Evolutionary conservation across 37 sponge, comb jelly and placozoan genomes (phyloP).

Genomic region (Theonella swinhoei): DNA sequence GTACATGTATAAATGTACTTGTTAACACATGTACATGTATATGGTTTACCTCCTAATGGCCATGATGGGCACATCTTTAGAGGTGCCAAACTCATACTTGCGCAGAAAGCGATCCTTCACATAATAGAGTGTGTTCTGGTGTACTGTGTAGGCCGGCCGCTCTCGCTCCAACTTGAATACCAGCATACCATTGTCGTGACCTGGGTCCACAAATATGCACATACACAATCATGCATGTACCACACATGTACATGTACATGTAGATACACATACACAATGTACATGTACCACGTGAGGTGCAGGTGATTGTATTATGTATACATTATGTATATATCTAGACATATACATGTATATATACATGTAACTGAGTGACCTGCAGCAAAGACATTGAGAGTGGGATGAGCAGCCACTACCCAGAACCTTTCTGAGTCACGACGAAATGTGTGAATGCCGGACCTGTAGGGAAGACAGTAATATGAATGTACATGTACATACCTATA

Average conservation of each 20-base stretch:
- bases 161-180: slow-evolving; percentile 98
- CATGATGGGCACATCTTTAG: slow-evolving; percentile 88
- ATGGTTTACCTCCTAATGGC: slow-evolving; percentile 68
- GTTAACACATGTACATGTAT: neutral
- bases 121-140: slow-evolving; percentile 89
- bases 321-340: neutral
- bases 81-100: slow-evolving; percentile 81
- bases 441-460: slow-evolving; percentile 87
- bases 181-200: slow-evolving; percentile 96
- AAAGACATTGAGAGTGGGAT: slow-evolving; percentile 95
- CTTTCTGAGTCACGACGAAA: slow-evolving; percentile 93
- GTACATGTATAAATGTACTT: neutral
- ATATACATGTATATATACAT: too few species aligned
- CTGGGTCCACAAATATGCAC: slow-evolving; percentile 36
- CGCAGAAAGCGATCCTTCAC: slow-evolving; percentile 62
- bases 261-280: too few species aligned
- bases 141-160: slow-evolving; percentile 91
- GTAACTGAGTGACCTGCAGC: too few species aligned
- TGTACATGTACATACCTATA: neutral
- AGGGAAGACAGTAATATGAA: too few species aligned
- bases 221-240: too few species aligned
- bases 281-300: too few species aligned
- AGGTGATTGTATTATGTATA: neutral
- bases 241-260: neutral
- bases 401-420: slow-evolving; percentile 92